These are phyloP conservation scores for Enteromius mattozi DNA, from an alignment of 2,797 vertebrate species.

Conservation along the genomic window DNA sequence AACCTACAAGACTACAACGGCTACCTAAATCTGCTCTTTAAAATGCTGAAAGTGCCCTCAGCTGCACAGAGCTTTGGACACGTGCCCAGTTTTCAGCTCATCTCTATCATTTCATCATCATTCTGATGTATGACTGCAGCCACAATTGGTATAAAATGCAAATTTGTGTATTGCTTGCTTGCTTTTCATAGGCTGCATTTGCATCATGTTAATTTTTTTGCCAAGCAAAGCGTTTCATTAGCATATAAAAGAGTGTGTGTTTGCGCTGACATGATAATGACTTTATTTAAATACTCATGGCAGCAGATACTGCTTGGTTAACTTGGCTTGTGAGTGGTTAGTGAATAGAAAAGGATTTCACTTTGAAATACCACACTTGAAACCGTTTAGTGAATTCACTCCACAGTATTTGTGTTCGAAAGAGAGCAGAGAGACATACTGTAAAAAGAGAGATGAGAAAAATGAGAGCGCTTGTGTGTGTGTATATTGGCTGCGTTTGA, in stretches of 20 bases:
- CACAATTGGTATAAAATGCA: not conserved
- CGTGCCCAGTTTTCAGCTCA: not conserved
- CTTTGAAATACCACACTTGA: not conserved
- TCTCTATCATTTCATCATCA: constrained; percentile 2
- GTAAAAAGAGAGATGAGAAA: constrained; percentile 31
- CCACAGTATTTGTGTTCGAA: constrained; percentile 4
- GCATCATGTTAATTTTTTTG: not conserved
- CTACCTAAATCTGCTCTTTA: not conserved
- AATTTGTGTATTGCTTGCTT: not conserved
- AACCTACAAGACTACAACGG: not conserved
- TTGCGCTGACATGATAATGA: not conserved
- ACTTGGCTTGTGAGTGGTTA: not conserved
- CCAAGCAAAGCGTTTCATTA: not conserved
- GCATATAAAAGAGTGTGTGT: constrained; percentile 21
- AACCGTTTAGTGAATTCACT: not conserved
- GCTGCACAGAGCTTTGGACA: not conserved
- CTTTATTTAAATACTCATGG: not conserved
- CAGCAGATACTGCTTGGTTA: not conserved
- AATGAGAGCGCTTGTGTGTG: constrained; percentile 44
- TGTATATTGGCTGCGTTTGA: constrained; percentile 62
- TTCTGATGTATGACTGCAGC: not conserved
- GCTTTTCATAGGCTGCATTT: not conserved
- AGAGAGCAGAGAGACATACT: constrained; percentile 15
- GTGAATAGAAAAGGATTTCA: not conserved
- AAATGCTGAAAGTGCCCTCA: not conserved